Conservation (phyloP, 2,113 vertebrate genomes). For the Empidonax traillii region DNA sequence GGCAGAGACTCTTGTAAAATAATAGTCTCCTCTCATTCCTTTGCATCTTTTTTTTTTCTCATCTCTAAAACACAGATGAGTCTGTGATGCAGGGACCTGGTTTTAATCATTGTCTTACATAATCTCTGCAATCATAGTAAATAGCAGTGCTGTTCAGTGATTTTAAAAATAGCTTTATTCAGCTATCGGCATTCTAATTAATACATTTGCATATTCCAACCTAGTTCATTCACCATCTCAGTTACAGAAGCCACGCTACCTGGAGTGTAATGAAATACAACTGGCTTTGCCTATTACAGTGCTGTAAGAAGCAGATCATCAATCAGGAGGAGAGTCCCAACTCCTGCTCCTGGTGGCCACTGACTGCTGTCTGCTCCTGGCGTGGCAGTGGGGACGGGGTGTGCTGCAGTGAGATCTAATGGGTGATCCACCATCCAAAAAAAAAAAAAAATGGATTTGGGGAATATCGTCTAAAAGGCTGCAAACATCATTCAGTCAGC, state of each 20-base stretch:
- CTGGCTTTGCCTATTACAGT: background rate
- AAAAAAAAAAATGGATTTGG: background rate
- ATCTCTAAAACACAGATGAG: background rate
- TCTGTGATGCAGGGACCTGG: background rate
- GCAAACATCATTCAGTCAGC: background rate
- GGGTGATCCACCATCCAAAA: background rate
- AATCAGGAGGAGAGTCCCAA: background rate
- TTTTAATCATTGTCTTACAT: conserved; percentile 27
- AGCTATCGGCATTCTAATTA: conserved; percentile 12
- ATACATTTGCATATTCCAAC: background rate
- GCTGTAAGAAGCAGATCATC: background rate
- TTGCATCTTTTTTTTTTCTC: background rate
- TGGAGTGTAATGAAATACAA: background rate
- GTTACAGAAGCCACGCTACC: background rate
- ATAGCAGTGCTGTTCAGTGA: conserved; percentile 15
- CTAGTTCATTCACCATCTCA: background rate
- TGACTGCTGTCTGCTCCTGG: background rate
- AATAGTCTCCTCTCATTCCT: background rate
- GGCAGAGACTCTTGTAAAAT: background rate
- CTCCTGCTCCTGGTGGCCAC: background rate
- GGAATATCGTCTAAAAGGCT: background rate
- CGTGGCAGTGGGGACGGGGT: background rate
- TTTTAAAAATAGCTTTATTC: conserved; percentile 27
- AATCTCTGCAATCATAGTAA: conserved; percentile 27
- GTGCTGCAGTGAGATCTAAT: accelerated